Conservation (phyloP, 64 coral and sea anemone genomes). For the Pocillopora verrucosa region DNA sequence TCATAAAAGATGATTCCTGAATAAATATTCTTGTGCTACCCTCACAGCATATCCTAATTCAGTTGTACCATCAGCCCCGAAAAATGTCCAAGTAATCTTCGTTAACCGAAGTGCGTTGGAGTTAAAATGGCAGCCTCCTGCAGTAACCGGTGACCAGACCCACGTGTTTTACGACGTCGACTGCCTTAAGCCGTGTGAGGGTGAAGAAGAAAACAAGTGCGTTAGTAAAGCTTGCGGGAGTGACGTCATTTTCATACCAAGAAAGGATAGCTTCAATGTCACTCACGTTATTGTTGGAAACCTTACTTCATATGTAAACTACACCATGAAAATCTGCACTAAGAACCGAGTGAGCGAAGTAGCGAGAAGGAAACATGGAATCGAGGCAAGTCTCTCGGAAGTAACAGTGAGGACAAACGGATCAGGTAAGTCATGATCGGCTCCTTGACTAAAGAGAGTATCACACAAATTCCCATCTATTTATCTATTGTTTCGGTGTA, state of each 20-base stretch:
- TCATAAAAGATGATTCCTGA: too few species aligned
- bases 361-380: background rate
- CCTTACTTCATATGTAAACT: background rate
- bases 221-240: background rate
- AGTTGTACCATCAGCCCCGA: conserved; percentile 2
- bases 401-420: background rate
- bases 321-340: background rate
- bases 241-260: background rate
- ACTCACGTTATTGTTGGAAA: background rate
- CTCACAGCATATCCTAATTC: background rate
- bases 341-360: conserved; percentile 15
- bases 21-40: too few species aligned
- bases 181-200: background rate
- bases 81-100: background rate
- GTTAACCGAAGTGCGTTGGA: background rate
- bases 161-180: background rate
- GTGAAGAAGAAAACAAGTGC: background rate
- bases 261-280: background rate
- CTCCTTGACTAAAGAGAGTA: background rate
- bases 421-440: background rate
- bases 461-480: background rate
- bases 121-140: background rate
- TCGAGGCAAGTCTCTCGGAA: background rate
- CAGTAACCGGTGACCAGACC: background rate
- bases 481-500: background rate